phyloP scores from a whole-genome alignment of 2,888 invertebrate species.

The Cepaea hortensis region DNA sequence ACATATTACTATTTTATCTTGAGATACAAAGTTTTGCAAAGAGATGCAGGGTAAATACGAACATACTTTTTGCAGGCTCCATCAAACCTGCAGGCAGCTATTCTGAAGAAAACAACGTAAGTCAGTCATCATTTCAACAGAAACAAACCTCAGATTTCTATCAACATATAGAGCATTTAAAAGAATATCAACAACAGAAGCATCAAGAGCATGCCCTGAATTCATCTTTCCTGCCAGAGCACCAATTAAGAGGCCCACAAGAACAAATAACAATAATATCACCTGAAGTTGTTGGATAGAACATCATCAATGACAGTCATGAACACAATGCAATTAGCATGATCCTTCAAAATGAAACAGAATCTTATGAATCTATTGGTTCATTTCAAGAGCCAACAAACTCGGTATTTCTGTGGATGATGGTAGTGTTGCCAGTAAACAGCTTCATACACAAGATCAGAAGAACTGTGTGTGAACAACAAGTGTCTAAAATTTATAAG shows the following conservation, averaged over 20 bases:
- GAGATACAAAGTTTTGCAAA: too few species aligned
- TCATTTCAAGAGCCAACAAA: not conserved
- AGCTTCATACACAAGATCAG: not conserved
- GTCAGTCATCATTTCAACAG: not conserved
- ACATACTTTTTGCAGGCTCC: too few species aligned
- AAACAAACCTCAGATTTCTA: not conserved
- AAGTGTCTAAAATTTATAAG: not conserved
- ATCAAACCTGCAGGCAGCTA: too few species aligned
- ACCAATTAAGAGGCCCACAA: not conserved
- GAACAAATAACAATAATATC: not conserved
- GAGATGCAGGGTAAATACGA: too few species aligned
- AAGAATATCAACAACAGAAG: not conserved
- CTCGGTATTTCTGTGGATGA: not conserved
- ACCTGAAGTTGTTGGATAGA: not conserved
- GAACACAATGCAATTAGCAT: not conserved
- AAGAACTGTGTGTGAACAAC: not conserved
- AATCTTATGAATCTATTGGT: not conserved
- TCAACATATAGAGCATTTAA: not conserved
- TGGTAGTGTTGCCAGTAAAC: not conserved
- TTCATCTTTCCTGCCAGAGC: not conserved
- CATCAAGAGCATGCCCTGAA: not conserved
- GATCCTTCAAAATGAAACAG: not conserved
- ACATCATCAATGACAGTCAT: not conserved
- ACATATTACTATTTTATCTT: too few species aligned
- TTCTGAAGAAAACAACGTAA: too few species aligned